Evolutionary conservation across 2,888 invertebrate species (phyloP), one percentile per base, ranked within the genome.

Genomic region (Julus scanicus): DNA sequence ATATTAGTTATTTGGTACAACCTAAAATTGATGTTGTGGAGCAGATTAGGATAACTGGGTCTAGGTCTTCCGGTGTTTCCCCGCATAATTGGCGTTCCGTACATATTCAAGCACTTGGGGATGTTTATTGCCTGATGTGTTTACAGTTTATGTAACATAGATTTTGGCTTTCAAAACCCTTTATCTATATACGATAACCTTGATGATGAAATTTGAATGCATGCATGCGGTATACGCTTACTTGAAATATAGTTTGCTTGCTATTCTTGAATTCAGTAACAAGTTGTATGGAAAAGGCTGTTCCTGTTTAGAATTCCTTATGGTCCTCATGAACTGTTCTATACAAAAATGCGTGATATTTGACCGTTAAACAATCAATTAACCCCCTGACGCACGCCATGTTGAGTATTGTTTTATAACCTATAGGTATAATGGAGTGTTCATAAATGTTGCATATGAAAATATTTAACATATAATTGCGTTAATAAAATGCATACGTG

Each of bases 21-120:
- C 37, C 80, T 13, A 37, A 80, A 63, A 80, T 37, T 37, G 80
- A 80, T 80, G 80, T 37, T 80, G 9, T 15, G 80, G 13, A 80
- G 80, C 9, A 29, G 37, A 80, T 80, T 37, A 37, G 29, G 80
- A 11, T 29, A 80, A 80, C 80, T 80, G 15, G 80, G 80, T 80
- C 80, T 80, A 80, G 80, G 80, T 80, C 80, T 80, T 80, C 37
- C 80, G 80, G 80, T 80, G 80, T 37, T 80, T 80, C 13, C 37
- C 80, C 37, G 37, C 80, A 80, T 80, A 80, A 80, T 37, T 80
- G 29, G 80, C 80, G 80, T 37, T 29, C 80, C 80, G 15, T 37
- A 13, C 80, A 80, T 80, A 37, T 37, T 80, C 37, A 8, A 80
- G 80, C 37, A 37, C 80, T 80, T 13, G 80, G 80, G 80, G 80